Conservation (phyloP, 2,113 vertebrate genomes). For the Proterorhinus semilunaris region DNA sequence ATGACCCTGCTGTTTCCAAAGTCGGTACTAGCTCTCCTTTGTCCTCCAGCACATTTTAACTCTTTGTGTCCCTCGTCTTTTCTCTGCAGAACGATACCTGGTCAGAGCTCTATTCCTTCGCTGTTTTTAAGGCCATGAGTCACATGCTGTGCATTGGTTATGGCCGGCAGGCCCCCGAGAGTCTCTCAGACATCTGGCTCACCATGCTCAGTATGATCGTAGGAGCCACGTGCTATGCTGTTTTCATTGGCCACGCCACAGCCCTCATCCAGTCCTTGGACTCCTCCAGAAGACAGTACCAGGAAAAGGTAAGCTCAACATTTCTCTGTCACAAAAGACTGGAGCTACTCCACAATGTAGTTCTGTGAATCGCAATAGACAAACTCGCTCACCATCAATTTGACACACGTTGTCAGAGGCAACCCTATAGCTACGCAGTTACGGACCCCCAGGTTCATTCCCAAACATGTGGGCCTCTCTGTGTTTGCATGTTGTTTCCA, state of each 20-base stretch:
- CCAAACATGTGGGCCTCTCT: no score
- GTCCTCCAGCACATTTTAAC: not conserved
- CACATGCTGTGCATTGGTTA: slow-evolving; percentile 99
- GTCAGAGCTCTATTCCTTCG: slow-evolving; percentile 96
- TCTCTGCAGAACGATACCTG: slow-evolving; percentile 90
- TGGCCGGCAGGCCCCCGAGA: slow-evolving; percentile 92
- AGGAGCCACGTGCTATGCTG: slow-evolving; percentile 93
- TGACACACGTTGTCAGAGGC: no score
- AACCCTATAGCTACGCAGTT: no score
- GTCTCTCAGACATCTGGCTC: slow-evolving; percentile 96
- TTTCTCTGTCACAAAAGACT: slow-evolving; percentile 6
- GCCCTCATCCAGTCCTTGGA: slow-evolving; percentile 93
- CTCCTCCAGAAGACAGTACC: slow-evolving; percentile 90
- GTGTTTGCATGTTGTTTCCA: no score
- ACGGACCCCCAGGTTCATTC: no score
- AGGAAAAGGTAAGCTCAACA: slow-evolving; percentile 85
- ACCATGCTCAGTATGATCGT: slow-evolving; percentile 99
- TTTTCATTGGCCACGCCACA: slow-evolving; percentile 92
- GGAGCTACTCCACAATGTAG: not conserved
- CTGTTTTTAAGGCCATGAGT: slow-evolving; percentile 98
- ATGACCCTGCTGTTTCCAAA: slow-evolving; percentile 37
- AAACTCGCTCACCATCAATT: no score
- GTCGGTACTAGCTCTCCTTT: slow-evolving; percentile 14
- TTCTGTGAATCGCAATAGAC: no score
- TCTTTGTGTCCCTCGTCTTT: slow-evolving; percentile 17